Evolutionary conservation across 1,140 invertebrate genomes (phyloP).

Genomic region (Plectrocnemia conspersa): DNA sequence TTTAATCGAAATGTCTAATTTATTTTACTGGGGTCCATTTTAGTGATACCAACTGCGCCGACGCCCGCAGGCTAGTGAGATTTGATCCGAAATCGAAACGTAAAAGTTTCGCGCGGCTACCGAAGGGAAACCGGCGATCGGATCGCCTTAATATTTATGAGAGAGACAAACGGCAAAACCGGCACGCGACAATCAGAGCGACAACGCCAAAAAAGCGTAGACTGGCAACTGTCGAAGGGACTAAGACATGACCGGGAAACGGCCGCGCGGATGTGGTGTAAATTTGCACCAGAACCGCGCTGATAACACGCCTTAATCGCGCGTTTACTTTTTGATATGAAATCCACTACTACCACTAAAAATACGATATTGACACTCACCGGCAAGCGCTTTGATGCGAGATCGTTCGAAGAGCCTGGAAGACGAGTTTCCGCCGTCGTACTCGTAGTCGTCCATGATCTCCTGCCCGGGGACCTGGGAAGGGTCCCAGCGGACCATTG

Average conservation of each 20-base stretch:
- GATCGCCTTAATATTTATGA: background rate
- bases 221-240: background rate
- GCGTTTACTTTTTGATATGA: background rate
- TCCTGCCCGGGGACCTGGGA: constrained; percentile 70
- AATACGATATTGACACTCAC: constrained; percentile 63
- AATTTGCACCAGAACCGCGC: background rate
- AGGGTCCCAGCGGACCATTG: constrained; percentile 90
- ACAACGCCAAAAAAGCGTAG: background rate
- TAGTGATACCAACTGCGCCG: no score
- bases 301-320: background rate
- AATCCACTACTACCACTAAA: background rate
- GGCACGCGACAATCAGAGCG: background rate
- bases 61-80: no score
- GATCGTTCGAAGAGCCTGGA: constrained; percentile 97
- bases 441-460: constrained; percentile 93
- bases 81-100: background rate
- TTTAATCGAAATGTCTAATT: no score
- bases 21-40: no score
- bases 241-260: background rate
- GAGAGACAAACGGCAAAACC: constrained; percentile 4
- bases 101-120: background rate
- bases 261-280: background rate
- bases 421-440: constrained; percentile 98
- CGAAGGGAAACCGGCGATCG: background rate
- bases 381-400: constrained; percentile 96